Evolutionary conservation across 2,888 invertebrate genomes (phyloP), one percentile per base, ranked within the genome.

Genomic region (Acronicta psi): DNA sequence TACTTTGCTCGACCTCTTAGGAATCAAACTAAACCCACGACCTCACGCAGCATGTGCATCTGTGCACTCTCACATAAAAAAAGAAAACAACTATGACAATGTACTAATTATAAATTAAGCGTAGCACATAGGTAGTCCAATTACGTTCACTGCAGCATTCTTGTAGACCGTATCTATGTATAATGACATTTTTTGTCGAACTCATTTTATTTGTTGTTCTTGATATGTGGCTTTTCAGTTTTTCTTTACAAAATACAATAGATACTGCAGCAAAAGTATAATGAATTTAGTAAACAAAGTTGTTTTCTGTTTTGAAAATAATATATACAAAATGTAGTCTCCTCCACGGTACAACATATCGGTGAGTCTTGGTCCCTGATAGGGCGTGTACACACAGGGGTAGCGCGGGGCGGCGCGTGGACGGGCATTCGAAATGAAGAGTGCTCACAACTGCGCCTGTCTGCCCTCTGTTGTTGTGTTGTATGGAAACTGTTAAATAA

Each of bases 351-450:
- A 36, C 29, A 51, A 38, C 46, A 59, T 65, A 71, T 53, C 37
- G 66, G 72, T 25, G 44, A 73, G 56, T 77, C 38, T 55, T 60
- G 55, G 60, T 53, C 79, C 68, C 59, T 69, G 75, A 81, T 83
- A 86, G 84, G 88, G 87, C 80, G 88, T 84, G 81, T 82, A 85
- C 83, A 86, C 79, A 80, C 79, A 77, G 81, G 78, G 60, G 67
- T 51, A 59, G 74, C 59, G 75, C 74, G 83, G 78, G 83, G 85
- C 67, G 83, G 89, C 87, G 90, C 91, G 91, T 92, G 93, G 93
- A 93, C 93, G 91, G 91, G 93, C 93, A 93, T 93, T 93, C 91
- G 91, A 90, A 93, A 93, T 93, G 93, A 93, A 93, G 93, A 93
- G 93, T 92, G 89, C 93, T 92, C 79, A 82, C 88, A 82, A 88